phyloP scores from a whole-genome alignment of 2,797 vertebrate genomes.

The Limosa lapponica region DNA sequence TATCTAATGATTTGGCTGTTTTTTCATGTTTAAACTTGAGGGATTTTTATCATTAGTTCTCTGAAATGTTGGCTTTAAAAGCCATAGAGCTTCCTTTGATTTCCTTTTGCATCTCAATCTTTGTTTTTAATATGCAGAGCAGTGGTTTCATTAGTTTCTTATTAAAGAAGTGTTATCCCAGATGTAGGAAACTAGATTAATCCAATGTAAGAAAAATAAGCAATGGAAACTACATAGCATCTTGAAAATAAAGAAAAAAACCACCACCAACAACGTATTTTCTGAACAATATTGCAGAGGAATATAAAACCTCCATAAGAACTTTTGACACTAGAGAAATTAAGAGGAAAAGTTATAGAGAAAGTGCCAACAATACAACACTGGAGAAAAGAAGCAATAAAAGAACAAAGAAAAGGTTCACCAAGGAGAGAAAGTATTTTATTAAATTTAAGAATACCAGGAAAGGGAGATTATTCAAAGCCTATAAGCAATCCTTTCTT shows the following conservation, averaged over 20 bases:
- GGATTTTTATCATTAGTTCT: background rate
- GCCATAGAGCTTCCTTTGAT: background rate
- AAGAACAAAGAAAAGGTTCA: background rate
- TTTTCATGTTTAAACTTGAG: background rate
- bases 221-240: background rate
- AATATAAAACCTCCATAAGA: background rate
- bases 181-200: background rate
- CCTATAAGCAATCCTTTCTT: background rate
- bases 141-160: background rate
- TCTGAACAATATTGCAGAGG: background rate
- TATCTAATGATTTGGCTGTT: background rate
- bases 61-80: background rate
- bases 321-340: background rate
- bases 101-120: background rate
- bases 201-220: background rate
- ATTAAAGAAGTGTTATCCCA: background rate
- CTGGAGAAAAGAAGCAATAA: background rate
- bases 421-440: slow-evolving; percentile 4
- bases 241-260: background rate
- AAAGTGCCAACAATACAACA: background rate
- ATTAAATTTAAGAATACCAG: background rate
- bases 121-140: background rate
- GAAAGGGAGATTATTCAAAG: background rate
- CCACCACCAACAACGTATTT: background rate
- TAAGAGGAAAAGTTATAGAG: background rate